Evolutionary conservation across 2,888 invertebrate species (phyloP), one percentile per base, ranked within the genome.

Genomic region (Plemyria rubiginata): DNA sequence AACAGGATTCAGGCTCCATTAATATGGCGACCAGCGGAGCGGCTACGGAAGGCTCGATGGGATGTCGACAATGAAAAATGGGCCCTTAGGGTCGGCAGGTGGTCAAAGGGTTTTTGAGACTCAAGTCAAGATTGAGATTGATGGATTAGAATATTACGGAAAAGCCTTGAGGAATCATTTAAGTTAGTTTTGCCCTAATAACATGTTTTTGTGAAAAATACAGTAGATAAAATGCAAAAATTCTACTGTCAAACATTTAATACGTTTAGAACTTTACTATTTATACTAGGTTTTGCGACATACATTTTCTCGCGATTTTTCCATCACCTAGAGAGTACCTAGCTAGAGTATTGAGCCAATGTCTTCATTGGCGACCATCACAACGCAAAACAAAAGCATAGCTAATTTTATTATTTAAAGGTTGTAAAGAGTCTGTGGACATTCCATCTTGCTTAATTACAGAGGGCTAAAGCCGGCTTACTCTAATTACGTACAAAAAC

Each of bases 401-500:
- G 57, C 53, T 58, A 62, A 68, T 68, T 54, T 66, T 68, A 67
- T 70, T 69, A 71, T 70, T 68, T 63, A 65, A 67, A 66, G 50
- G 65, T 65, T 64, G 60, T 70, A 66, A 68, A 65, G 66, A 65
- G 68, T 50, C 65, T 46, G 59, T 54, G 65, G 66, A 70, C 65
- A 65, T 70, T 66, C 69, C 84, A 78, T 89, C 88, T 88, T 86
- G 81, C 86, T 87, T 91, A 90, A 90, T 91, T 89, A 91, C 87
- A 81, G 74, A 73, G 78, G 67, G 79, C 82, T 86, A 62, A 66
- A 60, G 58, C 77, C 71, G 75, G 86, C 86, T 85, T 80, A 84
- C 82, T 85, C 86, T 91, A 90, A 92, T 92, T 90, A 89, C 87
- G 80, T 80, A 82, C 80, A 84, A 86, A 90, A 90, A 88, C 85